phyloP scores from a whole-genome alignment of 2,113 vertebrate genomes.

The Phalacrocorax carbo region DNA sequence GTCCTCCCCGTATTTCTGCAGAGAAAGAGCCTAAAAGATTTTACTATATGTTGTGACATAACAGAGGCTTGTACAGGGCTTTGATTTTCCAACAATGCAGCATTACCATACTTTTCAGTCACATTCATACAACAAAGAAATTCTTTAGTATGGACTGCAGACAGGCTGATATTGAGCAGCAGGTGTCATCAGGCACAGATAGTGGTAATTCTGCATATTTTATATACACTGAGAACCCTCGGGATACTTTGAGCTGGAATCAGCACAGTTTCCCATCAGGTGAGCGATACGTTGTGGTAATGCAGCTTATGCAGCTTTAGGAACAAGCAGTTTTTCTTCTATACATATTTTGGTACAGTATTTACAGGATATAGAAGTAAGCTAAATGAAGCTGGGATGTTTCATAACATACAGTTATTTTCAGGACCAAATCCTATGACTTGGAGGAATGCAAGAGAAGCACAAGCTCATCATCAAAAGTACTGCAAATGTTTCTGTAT shows the following conservation, averaged over 20 bases:
- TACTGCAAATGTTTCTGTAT: conserved; percentile 39
- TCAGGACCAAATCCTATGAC: neutral
- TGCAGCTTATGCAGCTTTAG: conserved; percentile 2
- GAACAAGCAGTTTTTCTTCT: neutral
- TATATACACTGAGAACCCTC: conserved; percentile 14
- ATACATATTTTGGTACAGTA: neutral
- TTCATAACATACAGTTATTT: neutral
- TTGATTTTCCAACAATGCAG: conserved; percentile 49
- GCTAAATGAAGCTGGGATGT: conserved; percentile 2
- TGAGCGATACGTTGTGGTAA: neutral
- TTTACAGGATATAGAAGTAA: conserved; percentile 1
- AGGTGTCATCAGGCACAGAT: neutral
- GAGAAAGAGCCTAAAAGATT: conserved; percentile 18
- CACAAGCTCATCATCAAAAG: neutral
- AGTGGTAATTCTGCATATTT: conserved; percentile 36
- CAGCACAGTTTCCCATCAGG: neutral
- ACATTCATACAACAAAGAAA: conserved; percentile 34
- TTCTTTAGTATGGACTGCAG: conserved; percentile 11
- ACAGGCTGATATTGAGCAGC: conserved; percentile 9
- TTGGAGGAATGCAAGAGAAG: neutral
- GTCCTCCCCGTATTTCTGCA: conserved; percentile 44
- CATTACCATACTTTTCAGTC: conserved; percentile 34
- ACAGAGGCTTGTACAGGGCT: conserved; percentile 12
- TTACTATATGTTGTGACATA: conserved; percentile 56
- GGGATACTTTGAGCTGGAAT: conserved; percentile 7